Base-by-base conservation (phyloP, 2,888 invertebrate species). In the Yponomeuta evonymella region DNA sequence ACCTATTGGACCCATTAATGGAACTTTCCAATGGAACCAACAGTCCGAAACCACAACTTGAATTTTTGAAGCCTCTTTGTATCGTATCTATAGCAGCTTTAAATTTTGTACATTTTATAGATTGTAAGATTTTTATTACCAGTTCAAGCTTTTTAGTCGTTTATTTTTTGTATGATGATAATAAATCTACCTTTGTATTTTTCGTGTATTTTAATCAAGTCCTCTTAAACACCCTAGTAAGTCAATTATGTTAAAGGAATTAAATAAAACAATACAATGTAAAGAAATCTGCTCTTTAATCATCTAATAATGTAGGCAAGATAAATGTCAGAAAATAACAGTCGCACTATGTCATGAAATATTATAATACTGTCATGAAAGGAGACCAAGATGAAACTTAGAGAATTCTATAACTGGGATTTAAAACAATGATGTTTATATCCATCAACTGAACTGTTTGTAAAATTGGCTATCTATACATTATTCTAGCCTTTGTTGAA, bases 251-350 rank as follows among this genome's bases (percentile, higher is more conserved):
- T 4, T 33, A 1, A 33, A 0, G 30, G n/a, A 43, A 2, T 15
- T 9, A 48, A 29, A 15, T 69, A 72, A 70, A 75, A 79, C 77
- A 71, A 74, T 80, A 76, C 76, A 71, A 74, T 65, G 58, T 65
- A 70, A 74, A 76, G 74, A 77, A 75, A 80, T 81, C 80, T 79
- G 81, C 79, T 77, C 80, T 86, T 84, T 89, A 88, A 82, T 89
- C 76, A 69, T 23, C 29, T 29, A 69, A 82, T 78, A 84, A 85
- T 79, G 75, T 84, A 85, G 83, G 81, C 83, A 85, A 86, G 85
- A 84, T 80, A 85, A 82, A 80, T 82, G 86, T 87, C 86, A 83
- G 79, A 81, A 79, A 83, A 80, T n/a, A 67, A 67, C n/a, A 67
- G 12, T 67, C 3, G 15, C 67, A 33, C 2, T 78, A 76, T 70